A percentile compares a stretch with the other conserved stretches of the same genome.
Conservation (phyloP, 1,140 invertebrate genomes). For the Helicoverpa armigera region DNA sequence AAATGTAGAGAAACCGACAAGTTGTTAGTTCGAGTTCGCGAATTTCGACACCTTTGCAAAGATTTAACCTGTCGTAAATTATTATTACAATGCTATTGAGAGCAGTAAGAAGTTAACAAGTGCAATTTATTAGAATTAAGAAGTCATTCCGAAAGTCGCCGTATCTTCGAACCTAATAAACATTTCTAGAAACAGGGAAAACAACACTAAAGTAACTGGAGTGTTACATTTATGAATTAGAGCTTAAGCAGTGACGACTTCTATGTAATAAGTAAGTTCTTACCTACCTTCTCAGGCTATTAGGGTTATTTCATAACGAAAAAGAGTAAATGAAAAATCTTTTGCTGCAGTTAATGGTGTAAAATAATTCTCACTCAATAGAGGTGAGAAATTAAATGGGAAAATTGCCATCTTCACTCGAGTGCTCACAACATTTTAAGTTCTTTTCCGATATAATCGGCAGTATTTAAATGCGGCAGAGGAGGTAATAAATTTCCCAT, state of each 20-base stretch:
- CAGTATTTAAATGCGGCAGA: constrained; percentile 83
- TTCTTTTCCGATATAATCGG: constrained; percentile 77
- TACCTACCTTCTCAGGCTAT: neutral
- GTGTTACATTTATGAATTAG: constrained; percentile 13
- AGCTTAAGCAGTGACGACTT: neutral
- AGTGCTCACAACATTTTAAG: constrained; percentile 72
- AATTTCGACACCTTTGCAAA: constrained; percentile 17
- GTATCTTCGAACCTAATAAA: constrained; percentile 9
- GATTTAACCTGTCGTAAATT: constrained; percentile 24
- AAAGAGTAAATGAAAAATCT: constrained; percentile 8
- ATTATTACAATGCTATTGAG: constrained; percentile 25
- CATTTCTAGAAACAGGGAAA: constrained; percentile 10
- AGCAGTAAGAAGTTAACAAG: constrained; percentile 33
- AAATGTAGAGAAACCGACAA: constrained; percentile 50
- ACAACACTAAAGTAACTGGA: constrained; percentile 7
- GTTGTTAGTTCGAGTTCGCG: constrained; percentile 47
- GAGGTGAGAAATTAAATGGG: constrained; percentile 56
- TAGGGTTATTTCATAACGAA: neutral
- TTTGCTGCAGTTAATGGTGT: constrained; percentile 47
- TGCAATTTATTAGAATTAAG: constrained; percentile 43
- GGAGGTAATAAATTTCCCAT: constrained; percentile 83
- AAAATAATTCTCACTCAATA: constrained; percentile 45
- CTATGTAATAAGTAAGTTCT: neutral
- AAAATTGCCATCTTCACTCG: constrained; percentile 72
- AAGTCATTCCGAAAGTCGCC: constrained; percentile 7